These are phyloP conservation scores for Sicus ferrugineus DNA, from an alignment of 2,888 invertebrate species.

Conservation along the genomic window DNA sequence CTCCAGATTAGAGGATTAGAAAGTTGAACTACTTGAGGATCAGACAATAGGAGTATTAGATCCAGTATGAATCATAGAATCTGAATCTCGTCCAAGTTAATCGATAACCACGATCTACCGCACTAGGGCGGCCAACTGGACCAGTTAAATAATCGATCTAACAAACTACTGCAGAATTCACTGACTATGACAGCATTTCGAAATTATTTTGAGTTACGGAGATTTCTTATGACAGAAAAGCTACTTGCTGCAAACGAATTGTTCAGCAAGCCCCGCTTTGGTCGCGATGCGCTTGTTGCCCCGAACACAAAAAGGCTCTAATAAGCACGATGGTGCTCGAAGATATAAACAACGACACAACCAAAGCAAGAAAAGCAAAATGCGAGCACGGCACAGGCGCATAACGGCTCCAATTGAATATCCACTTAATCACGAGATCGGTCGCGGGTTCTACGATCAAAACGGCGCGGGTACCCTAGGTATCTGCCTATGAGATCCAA, in stretches of 20 bases:
- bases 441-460: slow-evolving; percentile 12
- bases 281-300: not conserved
- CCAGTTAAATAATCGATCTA: too few species aligned
- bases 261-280: not conserved
- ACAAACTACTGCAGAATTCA: too few species aligned
- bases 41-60: too few species aligned
- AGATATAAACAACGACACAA: slow-evolving; percentile 26
- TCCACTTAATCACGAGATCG: slow-evolving; percentile 37
- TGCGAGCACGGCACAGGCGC: not conserved
- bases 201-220: slow-evolving; percentile 5
- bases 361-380: slow-evolving; percentile 14
- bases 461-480: slow-evolving; percentile 12
- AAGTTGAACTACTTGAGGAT: too few species aligned
- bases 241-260: slow-evolving; percentile 7
- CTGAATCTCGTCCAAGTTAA: too few species aligned
- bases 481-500: slow-evolving; percentile 8
- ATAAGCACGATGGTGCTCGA: slow-evolving; percentile 8
- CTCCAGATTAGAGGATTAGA: too few species aligned
- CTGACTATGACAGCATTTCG: slow-evolving; percentile 15
- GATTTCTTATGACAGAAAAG: slow-evolving; percentile 4
- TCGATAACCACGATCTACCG: too few species aligned
- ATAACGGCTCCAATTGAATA: slow-evolving; percentile 36
- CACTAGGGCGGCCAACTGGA: too few species aligned
- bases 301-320: slow-evolving; percentile 15
- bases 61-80: too few species aligned